Base-by-base conservation (phyloP, 2,888 invertebrate genomes). In the Lampropteryx suffumata region DNA sequence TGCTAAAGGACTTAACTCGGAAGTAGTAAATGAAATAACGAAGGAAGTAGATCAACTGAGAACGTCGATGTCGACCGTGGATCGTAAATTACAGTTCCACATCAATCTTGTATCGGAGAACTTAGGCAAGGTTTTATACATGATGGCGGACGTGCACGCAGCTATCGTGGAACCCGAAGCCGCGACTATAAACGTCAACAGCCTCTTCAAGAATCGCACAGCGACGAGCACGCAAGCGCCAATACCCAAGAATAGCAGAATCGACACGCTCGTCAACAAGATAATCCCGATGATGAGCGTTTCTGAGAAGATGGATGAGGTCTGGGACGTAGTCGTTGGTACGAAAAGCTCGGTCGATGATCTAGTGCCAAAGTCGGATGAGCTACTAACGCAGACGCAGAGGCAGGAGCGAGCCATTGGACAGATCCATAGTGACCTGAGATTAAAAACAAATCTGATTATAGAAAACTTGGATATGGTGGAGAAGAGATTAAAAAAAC, bases 231-330 rank as follows among this genome's bases (percentile, higher is more conserved):
- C 92, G 0, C 85, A 90, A n/a, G 79, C 92, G 17, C 92, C 94
- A 0, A 67, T 91, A 5, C 76, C 91, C 9, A 93, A 92, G 67
- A 91, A 92, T 9, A 96, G 94, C 72, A 97, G 96, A 85, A 93
- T 96, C 58, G 96, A 97, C 80, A 93, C 92, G 2, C 90, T 97
- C 24, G 95, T 95, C 0, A 94, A 95, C 69, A 95, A 96, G 83
- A 96, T 96, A 74, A 93, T 94, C 60, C 96, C 97, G 0, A 96
- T 96, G 87, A 93, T 96, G 71, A 94, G 94, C 45, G 96, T 96
- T 0, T 95, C 96, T 0, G 96, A 96, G 73, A 96, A 96, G 82
- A 96, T 97, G 96, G 96, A 97, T 67, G 95, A 97, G 81, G 96
- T 97, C 2, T 97, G 96, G 96, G 95, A 96, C 73, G 96, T 96